Conservation (phyloP, 2,888 invertebrate genomes). For the Acrobasis repandana region DNA sequence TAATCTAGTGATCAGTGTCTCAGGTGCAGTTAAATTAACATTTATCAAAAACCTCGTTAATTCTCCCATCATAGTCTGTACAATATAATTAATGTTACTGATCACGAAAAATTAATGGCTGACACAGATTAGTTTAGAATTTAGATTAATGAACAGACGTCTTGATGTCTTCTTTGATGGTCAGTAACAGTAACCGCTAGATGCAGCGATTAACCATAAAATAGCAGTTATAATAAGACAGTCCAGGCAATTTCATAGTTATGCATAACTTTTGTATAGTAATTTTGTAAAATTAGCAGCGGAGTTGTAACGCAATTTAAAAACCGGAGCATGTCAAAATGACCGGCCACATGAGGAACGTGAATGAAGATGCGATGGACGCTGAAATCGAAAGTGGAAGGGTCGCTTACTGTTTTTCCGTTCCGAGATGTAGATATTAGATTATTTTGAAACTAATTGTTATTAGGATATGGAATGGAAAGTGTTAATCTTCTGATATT, state of each 20-base stretch:
- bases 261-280: neutral
- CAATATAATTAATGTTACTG: neutral
- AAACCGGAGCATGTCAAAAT: neutral
- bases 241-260: neutral
- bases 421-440: neutral
- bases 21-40: neutral
- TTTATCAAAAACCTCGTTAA: constrained; percentile 10
- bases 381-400: constrained; percentile 12
- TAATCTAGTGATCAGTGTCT: neutral
- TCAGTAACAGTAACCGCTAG: neutral
- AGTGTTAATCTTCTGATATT: neutral
- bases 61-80: neutral
- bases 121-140: neutral
- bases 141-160: constrained; percentile 11
- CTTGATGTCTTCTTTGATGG: neutral
- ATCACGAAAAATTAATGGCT: constrained; percentile 1
- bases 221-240: neutral
- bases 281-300: neutral
- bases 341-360: too few relatives aligned
- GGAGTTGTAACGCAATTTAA: neutral
- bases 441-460: constrained; percentile 37
- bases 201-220: neutral
- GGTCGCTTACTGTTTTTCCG: neutral
- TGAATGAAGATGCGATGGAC: constrained; percentile 5
- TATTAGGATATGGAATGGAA: neutral